Evolutionary conservation across 2,113 vertebrate species (phyloP), one percentile per base, ranked within the genome.

Genomic region (Pardalotus punctatus): DNA sequence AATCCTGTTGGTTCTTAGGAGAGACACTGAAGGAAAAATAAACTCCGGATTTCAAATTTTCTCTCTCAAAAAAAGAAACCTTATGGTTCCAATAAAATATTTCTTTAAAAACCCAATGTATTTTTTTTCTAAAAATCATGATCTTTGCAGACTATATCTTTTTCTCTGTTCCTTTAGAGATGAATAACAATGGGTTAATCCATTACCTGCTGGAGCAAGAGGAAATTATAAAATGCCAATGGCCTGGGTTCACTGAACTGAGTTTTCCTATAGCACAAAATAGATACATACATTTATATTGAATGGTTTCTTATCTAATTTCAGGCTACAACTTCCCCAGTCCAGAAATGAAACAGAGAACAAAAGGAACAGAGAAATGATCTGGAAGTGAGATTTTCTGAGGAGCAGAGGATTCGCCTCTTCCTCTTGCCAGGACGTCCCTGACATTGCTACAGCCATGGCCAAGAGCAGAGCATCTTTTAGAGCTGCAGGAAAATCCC

Each of bases 61-160:
- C 94, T 97, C 71, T 79, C 71, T 67, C 31, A 77, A 45, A 79
- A 96, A 97, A 72, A 94, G 92, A 83, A 90, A 92, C 90, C 96
- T 97, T 98, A 97, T 97, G 98, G 93, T 98, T 98, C 88, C 91
- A 98, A 98, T 98, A 98, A 98, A 97, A 97, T 93, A 95, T 93
- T 96, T 78, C 94, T 97, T 98, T 96, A 84, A 96, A 96, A 95
- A 96, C 28, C 81, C 77, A 89, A 67, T 72, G 62, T 54, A 65
- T 90, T 95, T 70, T 78, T 66, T 45, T 47, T 57, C 16, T 43
- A 7, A 1, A 40, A 72, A 72, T 92, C 62, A 64, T 36, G 61
- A 50, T 72, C 33, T 95, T 96, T 96, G 66, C 35, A 92, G 71
- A 90, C 36, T 56, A 21, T 82, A 85, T 92, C 10, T 95, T 96